Evolutionary conservation across 1,140 invertebrate genomes (phyloP).

Genomic region (Megalopta genalis): DNA sequence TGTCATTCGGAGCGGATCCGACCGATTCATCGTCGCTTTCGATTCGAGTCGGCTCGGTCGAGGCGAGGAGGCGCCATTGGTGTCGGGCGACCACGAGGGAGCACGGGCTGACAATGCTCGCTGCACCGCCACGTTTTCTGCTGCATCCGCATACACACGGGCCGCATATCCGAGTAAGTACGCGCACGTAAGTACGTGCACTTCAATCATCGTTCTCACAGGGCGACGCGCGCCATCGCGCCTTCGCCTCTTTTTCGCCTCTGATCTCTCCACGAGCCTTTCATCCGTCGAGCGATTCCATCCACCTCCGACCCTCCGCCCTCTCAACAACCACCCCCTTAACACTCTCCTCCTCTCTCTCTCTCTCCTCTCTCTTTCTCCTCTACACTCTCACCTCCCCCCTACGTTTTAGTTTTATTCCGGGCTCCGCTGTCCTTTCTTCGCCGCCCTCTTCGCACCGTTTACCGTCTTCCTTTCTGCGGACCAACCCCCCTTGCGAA

Average conservation of each 20-base stretch:
- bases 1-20: too few relatives aligned
- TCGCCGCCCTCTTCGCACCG: conserved; percentile 26
- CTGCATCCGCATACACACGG: conserved; percentile 52
- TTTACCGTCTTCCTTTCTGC: conserved; percentile 41
- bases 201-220: conserved; percentile 77
- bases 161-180: conserved; percentile 67
- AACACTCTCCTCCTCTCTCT: neutral
- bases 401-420: conserved; percentile 40
- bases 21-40: too few relatives aligned
- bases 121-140: conserved; percentile 45
- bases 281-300: conserved; percentile 62
- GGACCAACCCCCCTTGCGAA: neutral
- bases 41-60: conserved; percentile 11
- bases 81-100: conserved; percentile 69
- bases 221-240: conserved; percentile 69
- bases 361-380: conserved; percentile 1
- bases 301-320: conserved; percentile 21
- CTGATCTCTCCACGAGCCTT: conserved; percentile 67
- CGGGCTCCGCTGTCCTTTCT: conserved; percentile 22
- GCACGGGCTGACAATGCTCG: conserved; percentile 63
- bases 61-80: conserved; percentile 27
- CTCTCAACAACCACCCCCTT: neutral
- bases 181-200: conserved; percentile 74
- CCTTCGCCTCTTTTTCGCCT: conserved; percentile 69
- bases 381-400: neutral